Evolutionary conservation across 2,797 vertebrate species (phyloP).

Genomic region (Sebastes kiyomatsui): DNA sequence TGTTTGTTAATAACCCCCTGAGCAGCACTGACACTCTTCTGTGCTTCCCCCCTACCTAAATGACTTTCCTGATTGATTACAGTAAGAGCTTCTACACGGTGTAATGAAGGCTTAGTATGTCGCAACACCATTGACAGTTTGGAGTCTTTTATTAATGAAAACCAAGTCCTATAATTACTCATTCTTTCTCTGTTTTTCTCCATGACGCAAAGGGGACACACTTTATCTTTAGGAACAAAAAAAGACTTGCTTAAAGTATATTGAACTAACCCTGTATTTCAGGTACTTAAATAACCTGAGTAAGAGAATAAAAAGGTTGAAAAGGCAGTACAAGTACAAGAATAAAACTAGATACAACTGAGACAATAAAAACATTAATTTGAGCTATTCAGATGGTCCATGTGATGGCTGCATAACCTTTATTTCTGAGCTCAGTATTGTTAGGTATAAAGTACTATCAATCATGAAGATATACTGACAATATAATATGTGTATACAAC

Average conservation of each 20-base stretch:
- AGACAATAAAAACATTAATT: not conserved
- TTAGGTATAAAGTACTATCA: not conserved
- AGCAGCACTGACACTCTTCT: conserved; percentile 25
- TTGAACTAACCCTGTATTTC: not conserved
- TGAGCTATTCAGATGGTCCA: not conserved
- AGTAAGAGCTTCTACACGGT: conserved; percentile 7
- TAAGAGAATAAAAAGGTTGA: not conserved
- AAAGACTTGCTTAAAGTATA: not conserved
- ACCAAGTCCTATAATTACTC: not conserved
- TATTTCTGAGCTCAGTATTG: not conserved
- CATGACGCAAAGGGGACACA: not conserved
- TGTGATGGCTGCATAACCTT: not conserved
- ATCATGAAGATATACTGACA: not conserved
- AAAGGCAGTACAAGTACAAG: not conserved
- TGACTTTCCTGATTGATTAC: conserved; percentile 43
- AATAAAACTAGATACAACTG: not conserved
- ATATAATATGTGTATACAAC: not conserved
- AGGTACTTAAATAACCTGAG: not conserved
- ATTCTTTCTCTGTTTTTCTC: not conserved
- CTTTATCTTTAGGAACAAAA: not conserved
- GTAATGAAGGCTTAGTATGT: conserved; percentile 12
- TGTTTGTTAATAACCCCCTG: conserved; percentile 25
- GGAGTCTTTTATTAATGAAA: not conserved
- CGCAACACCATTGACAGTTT: not conserved
- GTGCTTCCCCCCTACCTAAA: not conserved